phyloP scores from a whole-genome alignment of 2,888 invertebrate species.

The Halictus ligatus region DNA sequence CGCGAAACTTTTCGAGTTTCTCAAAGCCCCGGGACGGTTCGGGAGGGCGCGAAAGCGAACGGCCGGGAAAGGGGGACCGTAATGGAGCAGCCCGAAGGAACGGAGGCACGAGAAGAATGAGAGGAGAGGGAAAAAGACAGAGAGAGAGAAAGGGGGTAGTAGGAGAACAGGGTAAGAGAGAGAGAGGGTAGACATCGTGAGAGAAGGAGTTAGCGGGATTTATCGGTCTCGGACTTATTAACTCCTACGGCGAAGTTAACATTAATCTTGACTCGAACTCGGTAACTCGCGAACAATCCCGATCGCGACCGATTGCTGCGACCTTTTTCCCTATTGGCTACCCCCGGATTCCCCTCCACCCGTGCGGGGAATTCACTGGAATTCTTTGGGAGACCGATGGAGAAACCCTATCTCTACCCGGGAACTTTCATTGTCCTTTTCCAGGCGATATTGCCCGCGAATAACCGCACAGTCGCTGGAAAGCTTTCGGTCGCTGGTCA shows the following conservation, averaged over 20 bases:
- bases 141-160: slow-evolving; percentile 36
- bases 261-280: slow-evolving; percentile 78
- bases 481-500: not conserved
- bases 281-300: slow-evolving; percentile 73
- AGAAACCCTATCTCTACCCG: slow-evolving; percentile 19
- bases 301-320: slow-evolving; percentile 70
- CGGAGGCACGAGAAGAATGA: slow-evolving; percentile 48
- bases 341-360: slow-evolving; percentile 7
- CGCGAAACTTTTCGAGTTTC: slow-evolving; percentile 73
- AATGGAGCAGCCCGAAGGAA: slow-evolving; percentile 58
- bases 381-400: slow-evolving; percentile 30
- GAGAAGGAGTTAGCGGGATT: slow-evolving; percentile 77
- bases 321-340: slow-evolving; percentile 62
- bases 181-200: slow-evolving; percentile 27
- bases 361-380: slow-evolving; percentile 35
- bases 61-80: slow-evolving; percentile 51
- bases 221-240: slow-evolving; percentile 82
- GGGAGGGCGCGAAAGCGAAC: slow-evolving; percentile 57
- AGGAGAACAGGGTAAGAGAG: slow-evolving; percentile 38
- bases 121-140: slow-evolving; percentile 43
- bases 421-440: slow-evolving; percentile 13
- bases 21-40: slow-evolving; percentile 66
- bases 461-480: not conserved
- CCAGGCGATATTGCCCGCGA: not conserved
- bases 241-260: slow-evolving; percentile 81